A percentile compares a stretch with the other conserved stretches of the same genome.
phyloP scores from a whole-genome alignment of 2,888 invertebrate species.

The Caenorhabditis sulstoni region DNA sequence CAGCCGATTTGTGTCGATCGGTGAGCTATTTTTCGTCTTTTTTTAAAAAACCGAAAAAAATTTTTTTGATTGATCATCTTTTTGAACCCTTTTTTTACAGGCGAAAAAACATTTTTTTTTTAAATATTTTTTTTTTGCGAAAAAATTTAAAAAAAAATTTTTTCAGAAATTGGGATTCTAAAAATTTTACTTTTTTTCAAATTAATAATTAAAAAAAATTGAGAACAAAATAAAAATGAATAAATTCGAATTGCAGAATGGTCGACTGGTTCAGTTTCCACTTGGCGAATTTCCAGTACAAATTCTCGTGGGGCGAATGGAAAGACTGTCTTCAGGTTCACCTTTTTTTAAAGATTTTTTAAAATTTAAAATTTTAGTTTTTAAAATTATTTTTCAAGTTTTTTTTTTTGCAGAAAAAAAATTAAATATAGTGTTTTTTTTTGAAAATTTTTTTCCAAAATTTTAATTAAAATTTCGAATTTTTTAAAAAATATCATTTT shows the following conservation, averaged over 20 bases:
- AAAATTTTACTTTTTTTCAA: no score
- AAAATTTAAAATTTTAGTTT: not conserved
- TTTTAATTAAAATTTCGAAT: no score
- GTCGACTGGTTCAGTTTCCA: conserved; percentile 98
- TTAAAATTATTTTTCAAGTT: not conserved
- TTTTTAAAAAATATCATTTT: no score
- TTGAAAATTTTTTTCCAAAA: no score
- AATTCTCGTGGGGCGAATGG: conserved; percentile 92
- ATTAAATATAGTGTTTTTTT: no score
- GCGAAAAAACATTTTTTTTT: not conserved
- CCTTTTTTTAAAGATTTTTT: no score
- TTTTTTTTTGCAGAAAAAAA: no score
- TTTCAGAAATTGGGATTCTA: no score
- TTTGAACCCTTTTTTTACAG: no score
- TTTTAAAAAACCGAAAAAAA: no score
- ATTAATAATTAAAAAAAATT: no score
- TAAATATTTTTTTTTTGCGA: not conserved
- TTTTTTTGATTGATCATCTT: not conserved
- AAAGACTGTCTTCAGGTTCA: conserved; percentile 79
- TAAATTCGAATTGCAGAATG: conserved; percentile 88
- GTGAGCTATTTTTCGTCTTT: conserved; percentile 81
- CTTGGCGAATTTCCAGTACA: conserved; percentile 97
- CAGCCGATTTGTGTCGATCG: conserved; percentile 95
- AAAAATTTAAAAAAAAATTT: conserved; percentile 1
- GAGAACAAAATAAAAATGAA: no score